These are phyloP conservation scores for Monarcha castaneiventris DNA, from an alignment of 2,113 vertebrate species.

Conservation along the genomic window DNA sequence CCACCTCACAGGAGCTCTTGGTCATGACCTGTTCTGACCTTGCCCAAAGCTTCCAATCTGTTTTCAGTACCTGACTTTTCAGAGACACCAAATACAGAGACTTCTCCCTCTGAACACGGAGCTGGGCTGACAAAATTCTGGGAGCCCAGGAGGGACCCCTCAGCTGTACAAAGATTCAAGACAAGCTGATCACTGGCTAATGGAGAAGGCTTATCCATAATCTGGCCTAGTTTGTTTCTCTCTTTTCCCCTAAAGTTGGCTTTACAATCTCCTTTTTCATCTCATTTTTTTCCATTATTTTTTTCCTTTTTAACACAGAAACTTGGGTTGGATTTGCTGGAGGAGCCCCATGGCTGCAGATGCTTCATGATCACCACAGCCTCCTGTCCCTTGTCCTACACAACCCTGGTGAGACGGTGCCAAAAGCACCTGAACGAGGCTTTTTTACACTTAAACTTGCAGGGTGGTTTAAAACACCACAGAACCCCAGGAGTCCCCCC, in stretches of 20 bases:
- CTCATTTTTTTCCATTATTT: accelerated
- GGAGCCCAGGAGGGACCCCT: neutral
- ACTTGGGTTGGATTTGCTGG: neutral
- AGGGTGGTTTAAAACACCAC: neutral
- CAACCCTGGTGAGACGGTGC: accelerated
- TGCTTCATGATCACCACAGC: neutral
- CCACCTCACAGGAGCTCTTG: neutral
- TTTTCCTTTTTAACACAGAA: neutral
- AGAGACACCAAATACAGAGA: accelerated
- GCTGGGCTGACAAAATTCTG: neutral
- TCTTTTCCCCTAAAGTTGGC: neutral
- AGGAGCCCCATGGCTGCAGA: neutral
- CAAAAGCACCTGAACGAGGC: neutral
- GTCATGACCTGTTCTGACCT: neutral
- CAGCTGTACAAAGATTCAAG: accelerated
- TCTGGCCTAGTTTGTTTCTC: neutral
- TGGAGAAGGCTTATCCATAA: neutral
- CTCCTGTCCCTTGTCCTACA: neutral
- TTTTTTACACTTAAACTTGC: neutral
- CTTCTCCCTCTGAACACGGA: neutral
- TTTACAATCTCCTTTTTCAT: neutral
- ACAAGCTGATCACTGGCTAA: neutral
- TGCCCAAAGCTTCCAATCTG: neutral
- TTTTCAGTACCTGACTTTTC: neutral
- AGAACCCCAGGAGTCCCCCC: neutral